phyloP scores from a whole-genome alignment of 30 jellyfish, hydroid and myxozoan genomes.

The Morbakka virulenta region DNA sequence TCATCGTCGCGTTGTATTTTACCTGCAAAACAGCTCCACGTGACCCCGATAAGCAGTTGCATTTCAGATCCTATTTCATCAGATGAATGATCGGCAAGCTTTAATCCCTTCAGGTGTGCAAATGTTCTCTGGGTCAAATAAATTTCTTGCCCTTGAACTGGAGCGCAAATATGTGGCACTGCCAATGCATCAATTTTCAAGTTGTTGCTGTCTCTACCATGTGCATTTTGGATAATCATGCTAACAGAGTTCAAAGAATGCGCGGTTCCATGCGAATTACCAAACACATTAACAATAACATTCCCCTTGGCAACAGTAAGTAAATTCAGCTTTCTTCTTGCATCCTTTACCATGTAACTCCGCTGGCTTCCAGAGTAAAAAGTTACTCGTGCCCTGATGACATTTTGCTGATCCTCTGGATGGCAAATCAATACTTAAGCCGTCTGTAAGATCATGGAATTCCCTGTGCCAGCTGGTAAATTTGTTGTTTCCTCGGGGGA shows the following conservation, averaged over 20 bases:
- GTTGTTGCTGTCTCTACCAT: neutral
- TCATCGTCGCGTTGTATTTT: no score
- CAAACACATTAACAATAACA: conserved; percentile 5
- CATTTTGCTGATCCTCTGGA: neutral
- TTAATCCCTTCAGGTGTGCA: neutral
- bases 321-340: neutral
- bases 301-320: neutral
- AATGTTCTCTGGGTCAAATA: neutral
- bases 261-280: neutral
- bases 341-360: neutral
- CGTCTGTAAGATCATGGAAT: neutral
- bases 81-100: conserved; percentile 1
- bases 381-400: conserved; percentile 3
- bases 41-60: conserved; percentile 4
- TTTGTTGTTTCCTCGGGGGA: neutral
- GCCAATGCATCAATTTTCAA: conserved; percentile 6
- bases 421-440: neutral
- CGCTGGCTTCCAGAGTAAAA: conserved; percentile 11
- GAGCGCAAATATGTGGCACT: conserved; percentile 2
- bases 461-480: neutral
- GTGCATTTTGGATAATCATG: neutral
- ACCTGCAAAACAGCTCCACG: no score
- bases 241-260: neutral
- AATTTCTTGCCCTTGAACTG: neutral
- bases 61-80: neutral